Evolutionary conservation across 2,888 invertebrate genomes (phyloP).

Genomic region (Rhimphoctona megacephalus): DNA sequence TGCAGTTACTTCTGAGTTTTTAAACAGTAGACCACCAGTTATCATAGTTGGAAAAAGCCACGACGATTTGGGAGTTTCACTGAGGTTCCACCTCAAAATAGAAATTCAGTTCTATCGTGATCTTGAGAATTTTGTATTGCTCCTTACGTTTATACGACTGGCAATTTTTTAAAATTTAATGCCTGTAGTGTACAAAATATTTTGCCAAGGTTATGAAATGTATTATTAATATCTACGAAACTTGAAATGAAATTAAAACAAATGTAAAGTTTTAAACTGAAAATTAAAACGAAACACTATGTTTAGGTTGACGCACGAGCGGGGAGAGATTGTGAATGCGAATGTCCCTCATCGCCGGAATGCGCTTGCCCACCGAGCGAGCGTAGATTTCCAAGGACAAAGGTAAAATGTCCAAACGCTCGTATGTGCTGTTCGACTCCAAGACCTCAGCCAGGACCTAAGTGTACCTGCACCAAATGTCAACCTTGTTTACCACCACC

Average conservation of each 20-base stretch:
- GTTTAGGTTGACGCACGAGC: constrained; percentile 72
- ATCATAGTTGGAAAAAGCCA: too few relatives aligned
- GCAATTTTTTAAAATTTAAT: too few relatives aligned
- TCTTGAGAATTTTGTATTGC: too few relatives aligned
- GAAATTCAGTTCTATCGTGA: too few relatives aligned
- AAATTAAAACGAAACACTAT: neutral
- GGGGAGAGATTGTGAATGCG: constrained; percentile 74
- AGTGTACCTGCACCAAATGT: constrained; percentile 72
- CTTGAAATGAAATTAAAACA: too few relatives aligned
- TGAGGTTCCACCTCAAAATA: too few relatives aligned
- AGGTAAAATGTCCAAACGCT: constrained; percentile 73
- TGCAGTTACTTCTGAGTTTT: too few relatives aligned
- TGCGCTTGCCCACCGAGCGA: constrained; percentile 78
- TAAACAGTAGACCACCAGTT: too few relatives aligned
- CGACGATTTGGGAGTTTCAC: too few relatives aligned
- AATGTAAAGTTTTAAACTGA: neutral
- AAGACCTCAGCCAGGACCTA: constrained; percentile 71
- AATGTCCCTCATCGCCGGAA: constrained; percentile 75
- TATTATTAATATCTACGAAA: neutral
- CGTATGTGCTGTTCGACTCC: constrained; percentile 73
- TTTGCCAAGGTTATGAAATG: neutral
- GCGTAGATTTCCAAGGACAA: constrained; percentile 73
- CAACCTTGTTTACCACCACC: constrained; percentile 72
- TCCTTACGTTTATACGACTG: too few relatives aligned
- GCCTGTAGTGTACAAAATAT: neutral